These are phyloP conservation scores for Cydia strobilella DNA, from an alignment of 1,140 invertebrate genomes.

Conservation along the genomic window DNA sequence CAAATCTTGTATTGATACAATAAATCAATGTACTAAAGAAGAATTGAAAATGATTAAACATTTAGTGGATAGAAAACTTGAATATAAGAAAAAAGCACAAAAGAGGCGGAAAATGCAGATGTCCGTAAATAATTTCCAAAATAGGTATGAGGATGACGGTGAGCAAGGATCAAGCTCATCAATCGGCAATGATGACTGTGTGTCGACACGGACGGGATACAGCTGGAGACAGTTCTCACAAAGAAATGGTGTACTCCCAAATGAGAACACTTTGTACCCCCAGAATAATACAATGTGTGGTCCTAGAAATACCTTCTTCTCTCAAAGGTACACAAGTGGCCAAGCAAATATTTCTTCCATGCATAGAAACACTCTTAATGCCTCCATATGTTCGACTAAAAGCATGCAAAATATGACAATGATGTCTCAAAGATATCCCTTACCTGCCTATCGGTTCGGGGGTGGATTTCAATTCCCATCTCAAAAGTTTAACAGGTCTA, in stretches of 20 bases:
- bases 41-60: conserved; percentile 60
- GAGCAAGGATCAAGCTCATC: conserved; percentile 65
- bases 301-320: conserved; percentile 12
- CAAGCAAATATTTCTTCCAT: background rate
- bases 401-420: conserved; percentile 32
- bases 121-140: conserved; percentile 48
- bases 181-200: conserved; percentile 62
- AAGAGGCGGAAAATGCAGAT: conserved; percentile 53
- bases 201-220: conserved; percentile 48
- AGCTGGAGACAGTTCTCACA: background rate
- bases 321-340: conserved; percentile 1
- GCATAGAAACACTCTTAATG: conserved; percentile 24
- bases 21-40: conserved; percentile 59
- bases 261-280: background rate
- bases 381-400: conserved; percentile 11
- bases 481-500: conserved; percentile 62
- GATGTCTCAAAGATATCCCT: conserved; percentile 51
- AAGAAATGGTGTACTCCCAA: background rate
- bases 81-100: conserved; percentile 53
- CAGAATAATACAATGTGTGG: background rate
- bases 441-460: conserved; percentile 56
- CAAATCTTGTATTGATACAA: conserved; percentile 49
- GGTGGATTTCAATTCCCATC: conserved; percentile 60
- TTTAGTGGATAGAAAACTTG: conserved; percentile 56
- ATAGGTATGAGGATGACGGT: conserved; percentile 56